These are phyloP conservation scores for Cuniculus paca DNA, from an alignment of 2,797 vertebrate species.

Conservation along the genomic window DNA sequence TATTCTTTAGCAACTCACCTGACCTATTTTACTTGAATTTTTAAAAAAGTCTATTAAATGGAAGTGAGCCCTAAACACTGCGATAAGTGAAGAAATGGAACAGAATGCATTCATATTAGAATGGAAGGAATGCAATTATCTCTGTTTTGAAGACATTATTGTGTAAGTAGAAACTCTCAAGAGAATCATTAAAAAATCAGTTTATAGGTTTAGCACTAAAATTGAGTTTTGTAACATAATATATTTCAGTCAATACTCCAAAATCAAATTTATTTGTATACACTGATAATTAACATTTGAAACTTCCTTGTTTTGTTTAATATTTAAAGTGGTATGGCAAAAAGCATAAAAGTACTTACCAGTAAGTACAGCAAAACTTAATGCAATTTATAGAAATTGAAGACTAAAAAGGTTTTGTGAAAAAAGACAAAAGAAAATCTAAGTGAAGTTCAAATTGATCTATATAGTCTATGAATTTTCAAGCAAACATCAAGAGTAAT, in stretches of 20 bases:
- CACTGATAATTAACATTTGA: background rate
- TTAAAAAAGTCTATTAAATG: background rate
- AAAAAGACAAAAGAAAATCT: background rate
- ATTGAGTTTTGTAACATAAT: background rate
- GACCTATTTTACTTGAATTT: background rate
- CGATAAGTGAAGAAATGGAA: background rate
- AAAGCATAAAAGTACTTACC: background rate
- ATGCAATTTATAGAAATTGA: background rate
- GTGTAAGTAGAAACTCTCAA: background rate
- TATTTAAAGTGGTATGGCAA: background rate
- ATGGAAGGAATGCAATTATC: background rate
- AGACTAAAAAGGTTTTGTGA: background rate
- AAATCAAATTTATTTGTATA: background rate
- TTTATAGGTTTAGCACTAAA: background rate
- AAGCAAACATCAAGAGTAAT: background rate
- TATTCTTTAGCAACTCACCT: background rate
- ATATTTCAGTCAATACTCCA: background rate
- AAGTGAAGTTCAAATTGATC: background rate
- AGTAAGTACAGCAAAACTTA: background rate
- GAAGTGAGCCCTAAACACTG: fast-evolving
- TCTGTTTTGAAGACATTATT: background rate
- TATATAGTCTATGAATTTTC: background rate
- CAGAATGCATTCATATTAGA: background rate
- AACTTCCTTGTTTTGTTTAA: background rate
- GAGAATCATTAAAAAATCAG: background rate